Percentiles rank a stretch among this genome's conserved stretches.
Conservation (phyloP, 1,140 invertebrate species). For the Polyergus mexicanus region DNA sequence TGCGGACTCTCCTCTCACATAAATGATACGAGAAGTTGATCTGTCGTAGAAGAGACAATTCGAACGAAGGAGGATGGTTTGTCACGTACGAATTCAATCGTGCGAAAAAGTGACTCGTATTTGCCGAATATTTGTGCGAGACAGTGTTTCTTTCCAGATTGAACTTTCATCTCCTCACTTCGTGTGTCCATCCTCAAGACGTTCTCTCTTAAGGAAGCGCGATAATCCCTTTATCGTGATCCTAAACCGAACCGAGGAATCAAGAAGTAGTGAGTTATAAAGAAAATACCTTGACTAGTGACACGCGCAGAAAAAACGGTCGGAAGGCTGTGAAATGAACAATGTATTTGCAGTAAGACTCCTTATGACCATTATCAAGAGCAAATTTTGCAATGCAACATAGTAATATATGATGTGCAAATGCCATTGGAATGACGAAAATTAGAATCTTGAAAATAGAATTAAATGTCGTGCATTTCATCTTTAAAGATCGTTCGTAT, state of each 20-base stretch:
- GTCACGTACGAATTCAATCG: neutral
- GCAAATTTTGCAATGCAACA: neutral
- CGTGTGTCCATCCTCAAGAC: neutral
- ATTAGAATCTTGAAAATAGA: neutral
- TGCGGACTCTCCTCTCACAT: constrained; percentile 77
- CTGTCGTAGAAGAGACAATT: neutral
- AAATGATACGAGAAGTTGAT: constrained; percentile 20
- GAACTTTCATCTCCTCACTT: neutral
- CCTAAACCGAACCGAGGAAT: neutral
- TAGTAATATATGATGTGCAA: neutral
- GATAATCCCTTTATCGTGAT: neutral
- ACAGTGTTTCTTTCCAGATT: neutral
- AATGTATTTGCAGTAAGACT: neutral
- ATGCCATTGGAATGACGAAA: neutral
- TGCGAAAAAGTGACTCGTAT: neutral
- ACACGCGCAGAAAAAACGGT: neutral
- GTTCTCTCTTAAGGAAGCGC: neutral
- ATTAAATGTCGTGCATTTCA: constrained; percentile 11
- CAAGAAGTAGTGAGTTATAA: neutral
- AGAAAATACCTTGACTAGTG: neutral
- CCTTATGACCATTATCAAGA: neutral
- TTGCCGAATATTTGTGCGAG: neutral
- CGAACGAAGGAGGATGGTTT: neutral
- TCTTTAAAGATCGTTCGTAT: neutral
- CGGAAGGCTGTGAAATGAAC: constrained; percentile 37